These are phyloP conservation scores for Dermatophagoides farinae DNA, from an alignment of 1,140 invertebrate genomes.

Conservation along the genomic window DNA sequence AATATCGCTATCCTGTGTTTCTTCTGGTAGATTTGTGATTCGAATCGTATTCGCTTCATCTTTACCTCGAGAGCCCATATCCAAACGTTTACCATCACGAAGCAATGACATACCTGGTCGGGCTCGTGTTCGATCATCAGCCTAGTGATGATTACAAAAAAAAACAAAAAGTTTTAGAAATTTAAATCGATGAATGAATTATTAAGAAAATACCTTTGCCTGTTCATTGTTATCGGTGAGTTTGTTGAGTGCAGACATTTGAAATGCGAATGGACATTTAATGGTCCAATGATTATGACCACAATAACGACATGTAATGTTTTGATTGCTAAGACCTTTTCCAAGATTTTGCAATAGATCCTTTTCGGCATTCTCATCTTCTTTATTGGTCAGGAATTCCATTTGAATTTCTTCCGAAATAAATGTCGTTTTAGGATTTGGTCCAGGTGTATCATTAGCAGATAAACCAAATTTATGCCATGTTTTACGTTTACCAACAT, in stretches of 20 bases:
- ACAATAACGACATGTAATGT: constrained; percentile 82
- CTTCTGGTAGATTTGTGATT: constrained; percentile 92
- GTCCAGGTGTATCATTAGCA: constrained; percentile 68
- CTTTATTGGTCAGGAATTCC: constrained; percentile 37
- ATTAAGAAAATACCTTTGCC: not conserved
- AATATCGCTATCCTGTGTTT: constrained; percentile 77
- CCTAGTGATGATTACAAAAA: constrained; percentile 12
- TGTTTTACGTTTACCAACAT: constrained; percentile 69
- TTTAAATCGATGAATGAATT: not conserved
- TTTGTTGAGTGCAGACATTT: constrained; percentile 25
- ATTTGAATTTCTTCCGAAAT: constrained; percentile 87
- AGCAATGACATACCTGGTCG: constrained; percentile 63
- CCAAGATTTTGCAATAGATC: constrained; percentile 55
- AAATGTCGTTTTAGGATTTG: constrained; percentile 86
- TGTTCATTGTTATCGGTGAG: not conserved
- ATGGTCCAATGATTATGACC: constrained; percentile 92
- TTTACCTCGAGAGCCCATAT: constrained; percentile 31
- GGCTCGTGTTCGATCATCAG: constrained; percentile 24
- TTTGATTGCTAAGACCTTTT: constrained; percentile 39
- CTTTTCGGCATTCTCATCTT: constrained; percentile 39
- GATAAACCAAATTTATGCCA: constrained; percentile 89
- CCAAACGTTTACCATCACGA: constrained; percentile 43
- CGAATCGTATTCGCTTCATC: constrained; percentile 71
- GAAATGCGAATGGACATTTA: constrained; percentile 89
- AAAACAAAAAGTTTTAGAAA: not conserved